phyloP scores from a whole-genome alignment of 1,140 invertebrate genomes.

The Cherax quadricarinatus region DNA sequence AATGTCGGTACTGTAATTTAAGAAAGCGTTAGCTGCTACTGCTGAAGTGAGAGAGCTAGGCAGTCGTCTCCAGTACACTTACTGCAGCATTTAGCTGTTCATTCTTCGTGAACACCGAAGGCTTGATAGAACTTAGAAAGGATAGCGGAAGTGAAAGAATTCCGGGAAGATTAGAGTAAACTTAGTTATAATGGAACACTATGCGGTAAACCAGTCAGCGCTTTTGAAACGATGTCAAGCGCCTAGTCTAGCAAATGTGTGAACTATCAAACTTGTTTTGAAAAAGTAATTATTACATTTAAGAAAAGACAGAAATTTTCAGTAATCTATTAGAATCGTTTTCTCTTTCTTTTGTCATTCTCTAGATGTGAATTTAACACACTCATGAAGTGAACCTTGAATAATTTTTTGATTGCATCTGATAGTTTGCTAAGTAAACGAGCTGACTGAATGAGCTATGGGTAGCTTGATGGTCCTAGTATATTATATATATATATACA shows the following conservation, averaged over 20 bases:
- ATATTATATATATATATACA: neutral
- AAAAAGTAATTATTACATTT: neutral
- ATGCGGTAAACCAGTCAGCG: neutral
- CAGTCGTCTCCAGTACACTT: no score
- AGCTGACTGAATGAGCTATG: neutral
- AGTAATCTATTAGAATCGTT: neutral
- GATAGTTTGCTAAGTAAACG: neutral
- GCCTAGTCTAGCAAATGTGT: neutral
- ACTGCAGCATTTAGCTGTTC: neutral
- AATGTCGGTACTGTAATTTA: neutral
- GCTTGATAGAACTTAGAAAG: neutral
- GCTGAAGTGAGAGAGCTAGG: no score
- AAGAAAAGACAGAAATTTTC: neutral
- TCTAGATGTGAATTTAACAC: neutral
- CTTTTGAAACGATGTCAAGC: neutral
- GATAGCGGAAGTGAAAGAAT: neutral
- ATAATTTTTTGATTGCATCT: neutral
- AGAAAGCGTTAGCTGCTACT: no score
- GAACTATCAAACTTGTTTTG: neutral
- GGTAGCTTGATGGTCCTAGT: conserved; percentile 13
- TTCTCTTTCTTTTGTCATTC: neutral
- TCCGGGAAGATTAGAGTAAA: neutral
- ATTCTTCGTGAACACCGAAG: neutral
- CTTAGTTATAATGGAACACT: neutral
- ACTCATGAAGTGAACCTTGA: neutral